These are phyloP conservation scores for Nycteola revayana DNA, from an alignment of 2,888 invertebrate species.

Conservation along the genomic window DNA sequence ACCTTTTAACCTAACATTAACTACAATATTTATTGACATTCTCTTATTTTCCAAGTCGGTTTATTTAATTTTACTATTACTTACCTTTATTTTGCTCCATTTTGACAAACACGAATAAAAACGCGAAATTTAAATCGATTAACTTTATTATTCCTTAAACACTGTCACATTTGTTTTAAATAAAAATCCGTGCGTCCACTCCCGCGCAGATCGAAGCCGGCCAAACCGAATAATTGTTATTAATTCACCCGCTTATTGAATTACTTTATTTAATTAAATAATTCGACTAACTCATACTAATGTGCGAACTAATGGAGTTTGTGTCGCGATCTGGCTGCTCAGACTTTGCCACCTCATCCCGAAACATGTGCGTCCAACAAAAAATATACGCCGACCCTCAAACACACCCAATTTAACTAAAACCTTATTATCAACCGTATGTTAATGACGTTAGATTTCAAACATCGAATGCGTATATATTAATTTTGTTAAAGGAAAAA, in stretches of 20 bases:
- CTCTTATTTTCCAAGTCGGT: too few relatives aligned
- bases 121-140: constrained; percentile 23
- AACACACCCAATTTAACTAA: constrained; percentile 49
- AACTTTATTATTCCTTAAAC: constrained; percentile 30
- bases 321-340: constrained; percentile 70
- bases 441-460: constrained; percentile 31
- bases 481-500: constrained; percentile 25
- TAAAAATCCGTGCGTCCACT: constrained; percentile 48
- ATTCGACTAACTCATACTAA: constrained; percentile 78
- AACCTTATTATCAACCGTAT: constrained; percentile 41
- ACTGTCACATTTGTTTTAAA: constrained; percentile 60
- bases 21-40: too few relatives aligned
- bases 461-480: constrained; percentile 14
- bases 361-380: constrained; percentile 60
- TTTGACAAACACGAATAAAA: constrained; percentile 20
- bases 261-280: constrained; percentile 80
- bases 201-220: constrained; percentile 51
- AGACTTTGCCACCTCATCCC: constrained; percentile 42
- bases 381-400: constrained; percentile 51
- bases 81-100: constrained; percentile 74
- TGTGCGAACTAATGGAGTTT: constrained; percentile 80
- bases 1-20: too few relatives aligned
- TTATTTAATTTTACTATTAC: constrained; percentile 16
- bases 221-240: constrained; percentile 66
- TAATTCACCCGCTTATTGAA: constrained; percentile 77